Base-by-base conservation (phyloP, 2,113 vertebrate genomes). In the Trogon surrucura region DNA sequence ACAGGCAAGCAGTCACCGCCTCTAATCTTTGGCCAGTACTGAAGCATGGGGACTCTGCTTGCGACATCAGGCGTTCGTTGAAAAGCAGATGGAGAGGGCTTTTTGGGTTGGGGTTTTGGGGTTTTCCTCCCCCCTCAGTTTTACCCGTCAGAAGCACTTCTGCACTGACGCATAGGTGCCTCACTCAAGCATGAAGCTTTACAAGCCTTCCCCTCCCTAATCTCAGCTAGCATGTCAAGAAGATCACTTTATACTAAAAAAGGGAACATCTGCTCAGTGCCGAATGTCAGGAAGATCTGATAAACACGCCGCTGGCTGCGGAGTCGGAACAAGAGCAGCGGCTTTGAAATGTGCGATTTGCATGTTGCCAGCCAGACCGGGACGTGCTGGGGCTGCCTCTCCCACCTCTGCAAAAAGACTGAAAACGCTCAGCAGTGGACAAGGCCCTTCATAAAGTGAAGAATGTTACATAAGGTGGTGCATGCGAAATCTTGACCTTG, bases 401-500 rank as follows among this genome's bases (percentile, higher is more conserved):
- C 62, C 48, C 45, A 61, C 26, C 57, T 61, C 50, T 38, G 58
- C 30, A 77, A 66, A 54, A 0, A 5, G 71, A 53, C 2, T 77
- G 54, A 77, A 85, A 91, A 77, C 10, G 38, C 29, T 85, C 78
- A 64, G 47, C 70, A 50, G 30, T 11, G 11, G 57, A 38, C 41
- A 65, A 13, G 32, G 21, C 7, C 25, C 64, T 58, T 75, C 2
- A 2, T 36, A 53, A 69, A 61, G 47, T 8, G 41, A 45, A 73
- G 54, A 48, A 84, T 0, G 1, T 8, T 44, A 36, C 70, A 97
- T 98, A 98, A 97, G 97, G 97, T 98, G 98, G 98, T 98, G 98
- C 98, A 98, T 98, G 98, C 98, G 97, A 98, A 98, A 97, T 97
- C 97, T 97, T 98, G 98, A 98, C 97, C 97, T 96, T 97, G 97